phyloP scores from a whole-genome alignment of 2,888 invertebrate species.

The Callyntrura guangdongensis region DNA sequence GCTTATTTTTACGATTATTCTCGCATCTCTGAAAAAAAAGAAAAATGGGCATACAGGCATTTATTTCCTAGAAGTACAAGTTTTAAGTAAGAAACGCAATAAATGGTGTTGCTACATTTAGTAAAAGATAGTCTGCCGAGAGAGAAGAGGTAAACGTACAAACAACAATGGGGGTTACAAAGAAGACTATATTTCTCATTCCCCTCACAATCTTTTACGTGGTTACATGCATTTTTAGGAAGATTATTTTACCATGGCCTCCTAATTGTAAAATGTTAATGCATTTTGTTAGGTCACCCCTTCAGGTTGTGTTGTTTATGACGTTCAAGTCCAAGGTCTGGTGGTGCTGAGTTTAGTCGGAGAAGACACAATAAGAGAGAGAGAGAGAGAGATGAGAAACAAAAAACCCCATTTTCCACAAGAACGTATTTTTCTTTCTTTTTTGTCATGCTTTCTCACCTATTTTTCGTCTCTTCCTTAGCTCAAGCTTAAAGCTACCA shows the following conservation, averaged over 20 bases:
- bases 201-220: conserved; percentile 35
- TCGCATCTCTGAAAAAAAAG: conserved; percentile 66
- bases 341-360: background rate
- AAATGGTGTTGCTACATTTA: background rate
- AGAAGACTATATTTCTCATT: conserved; percentile 39
- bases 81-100: background rate
- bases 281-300: conserved; percentile 79
- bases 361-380: too few species aligned
- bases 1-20: conserved; percentile 54
- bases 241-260: conserved; percentile 59
- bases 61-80: background rate
- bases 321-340: conserved; percentile 83
- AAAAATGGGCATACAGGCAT: background rate
- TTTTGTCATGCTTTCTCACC: conserved; percentile 72
- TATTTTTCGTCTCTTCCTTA: too few species aligned
- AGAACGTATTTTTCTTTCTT: conserved; percentile 41
- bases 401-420: conserved; percentile 64
- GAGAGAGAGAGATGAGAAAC: conserved; percentile 28
- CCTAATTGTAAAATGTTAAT: conserved; percentile 74
- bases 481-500: too few species aligned
- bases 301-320: conserved; percentile 80
- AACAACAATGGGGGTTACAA: conserved; percentile 9
- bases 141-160: too few species aligned
- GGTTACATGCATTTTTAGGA: conserved; percentile 37
- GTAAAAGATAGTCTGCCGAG: conserved; percentile 2